Conservation (phyloP, 2,888 invertebrate species). For the Caenorhabditis afra region DNA sequence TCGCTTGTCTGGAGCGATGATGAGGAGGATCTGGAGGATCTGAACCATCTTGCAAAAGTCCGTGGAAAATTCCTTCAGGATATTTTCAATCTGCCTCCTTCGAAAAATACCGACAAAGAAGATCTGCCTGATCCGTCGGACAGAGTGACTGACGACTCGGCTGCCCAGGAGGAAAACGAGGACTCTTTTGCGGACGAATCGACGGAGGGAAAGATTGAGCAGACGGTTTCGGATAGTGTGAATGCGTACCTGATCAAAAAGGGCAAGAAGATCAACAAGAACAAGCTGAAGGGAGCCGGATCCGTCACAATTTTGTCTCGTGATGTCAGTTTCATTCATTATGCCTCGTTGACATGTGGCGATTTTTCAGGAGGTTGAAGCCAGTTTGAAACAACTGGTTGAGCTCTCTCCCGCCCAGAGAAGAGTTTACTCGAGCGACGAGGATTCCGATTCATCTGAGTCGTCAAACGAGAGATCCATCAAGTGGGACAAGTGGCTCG, state of each 20-base stretch:
- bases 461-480: conserved; percentile 12
- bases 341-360: too few species aligned
- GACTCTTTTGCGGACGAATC: neutral
- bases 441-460: conserved; percentile 6
- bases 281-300: neutral
- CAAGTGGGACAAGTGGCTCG: conserved; percentile 53
- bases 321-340: neutral
- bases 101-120: too few species aligned
- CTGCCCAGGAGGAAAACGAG: neutral
- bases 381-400: neutral
- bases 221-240: conserved; percentile 6
- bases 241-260: conserved; percentile 5
- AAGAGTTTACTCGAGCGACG: neutral
- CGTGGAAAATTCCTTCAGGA: too few species aligned
- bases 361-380: conserved; percentile 18
- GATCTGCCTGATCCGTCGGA: conserved; percentile 11
- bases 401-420: neutral
- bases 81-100: too few species aligned
- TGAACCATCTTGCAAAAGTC: too few species aligned
- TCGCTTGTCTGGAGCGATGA: too few species aligned
- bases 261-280: neutral
- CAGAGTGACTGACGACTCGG: neutral
- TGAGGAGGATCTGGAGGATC: too few species aligned
- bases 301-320: neutral
- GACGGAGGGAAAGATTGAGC: neutral